Percentiles rank a stretch among this genome's conserved stretches.
phyloP scores from a whole-genome alignment of 64 coral and sea anemone genomes.

The Catalaphyllia jardinei region DNA sequence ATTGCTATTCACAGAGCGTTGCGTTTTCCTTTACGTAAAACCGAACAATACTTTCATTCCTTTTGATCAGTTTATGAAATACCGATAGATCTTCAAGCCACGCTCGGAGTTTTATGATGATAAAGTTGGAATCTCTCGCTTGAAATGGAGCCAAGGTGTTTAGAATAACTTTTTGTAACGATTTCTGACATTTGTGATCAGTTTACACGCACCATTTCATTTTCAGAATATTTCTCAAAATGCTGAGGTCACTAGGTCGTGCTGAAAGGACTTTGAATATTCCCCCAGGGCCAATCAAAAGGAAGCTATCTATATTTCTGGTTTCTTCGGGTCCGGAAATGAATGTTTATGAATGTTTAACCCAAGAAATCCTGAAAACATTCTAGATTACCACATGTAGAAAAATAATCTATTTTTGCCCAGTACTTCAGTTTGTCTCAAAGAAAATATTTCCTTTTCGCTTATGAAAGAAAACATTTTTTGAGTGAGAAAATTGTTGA shows the following conservation, averaged over 20 bases:
- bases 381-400: too few species aligned
- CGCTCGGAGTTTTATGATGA: neutral
- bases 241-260: neutral
- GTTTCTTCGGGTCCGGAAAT: constrained; percentile 2
- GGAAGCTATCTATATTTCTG: neutral
- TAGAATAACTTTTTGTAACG: neutral
- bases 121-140: constrained; percentile 7
- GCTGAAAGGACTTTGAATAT: neutral
- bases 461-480: neutral
- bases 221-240: constrained; percentile 11
- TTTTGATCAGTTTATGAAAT: neutral
- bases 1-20: constrained; percentile 45
- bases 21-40: constrained; percentile 10
- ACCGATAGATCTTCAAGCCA: neutral
- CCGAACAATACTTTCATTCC: neutral
- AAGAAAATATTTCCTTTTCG: constrained; percentile 22
- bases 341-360: too few species aligned
- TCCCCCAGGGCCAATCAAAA: neutral
- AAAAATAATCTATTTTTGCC: neutral
- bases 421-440: neutral
- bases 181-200: neutral
- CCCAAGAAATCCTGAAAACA: constrained; percentile 3
- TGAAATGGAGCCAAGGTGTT: neutral
- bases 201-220: constrained; percentile 20
- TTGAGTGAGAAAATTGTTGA: too few species aligned